Base-by-base conservation (phyloP, 1,140 invertebrate genomes). In the Sminthurides bifidus region DNA sequence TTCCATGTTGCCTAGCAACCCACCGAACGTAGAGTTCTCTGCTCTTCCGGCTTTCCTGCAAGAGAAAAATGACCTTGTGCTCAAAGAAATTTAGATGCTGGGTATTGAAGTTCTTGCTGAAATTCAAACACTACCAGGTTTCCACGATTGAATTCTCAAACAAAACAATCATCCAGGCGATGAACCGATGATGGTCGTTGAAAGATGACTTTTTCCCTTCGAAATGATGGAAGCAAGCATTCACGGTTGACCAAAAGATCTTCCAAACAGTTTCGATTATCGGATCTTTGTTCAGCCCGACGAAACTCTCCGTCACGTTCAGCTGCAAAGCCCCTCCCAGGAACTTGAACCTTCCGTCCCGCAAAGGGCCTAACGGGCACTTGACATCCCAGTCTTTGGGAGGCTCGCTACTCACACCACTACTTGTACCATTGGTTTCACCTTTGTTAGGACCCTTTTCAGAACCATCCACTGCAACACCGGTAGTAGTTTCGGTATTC, bases 261-360 rank as follows among this genome's bases (percentile, higher is more conserved):
- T 48, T 48, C 44, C 44, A 48, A 26, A 30, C 27, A 27, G 44
- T 48, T 27, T 48, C 44, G 30, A 48, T 26, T 4, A 48, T 48
- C 10, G 44, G 44, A 26, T 48, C 44, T 27, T 21, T 48, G 21
- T 48, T 21, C 15, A 26, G 12, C 4, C 44, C 44, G 14, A 24
- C 6, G 27, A 26, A 48, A 8, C 10, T 12, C 5, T 48, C 27
- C 14, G 5, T 48, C 12, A 48, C 24, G 17, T 5, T 30, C 44
- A 48, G 15, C 4, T 48, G 23, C 44, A 26, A 27, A 6, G 21
- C 10, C 30, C n/a, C n/a, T n/a, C n/a, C n/a, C n/a, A n/a, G n/a
- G n/a, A n/a, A n/a, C n/a, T n/a, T n/a, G n/a, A n/a, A n/a, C n/a
- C n/a, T n/a, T n/a, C n/a, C n/a, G n/a, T n/a, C n/a, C n/a, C n/a